A percentile compares a stretch with the other conserved stretches of the same genome.
Evolutionary conservation across 2,113 vertebrate species (phyloP).

Genomic region (Tyrannus savana): DNA sequence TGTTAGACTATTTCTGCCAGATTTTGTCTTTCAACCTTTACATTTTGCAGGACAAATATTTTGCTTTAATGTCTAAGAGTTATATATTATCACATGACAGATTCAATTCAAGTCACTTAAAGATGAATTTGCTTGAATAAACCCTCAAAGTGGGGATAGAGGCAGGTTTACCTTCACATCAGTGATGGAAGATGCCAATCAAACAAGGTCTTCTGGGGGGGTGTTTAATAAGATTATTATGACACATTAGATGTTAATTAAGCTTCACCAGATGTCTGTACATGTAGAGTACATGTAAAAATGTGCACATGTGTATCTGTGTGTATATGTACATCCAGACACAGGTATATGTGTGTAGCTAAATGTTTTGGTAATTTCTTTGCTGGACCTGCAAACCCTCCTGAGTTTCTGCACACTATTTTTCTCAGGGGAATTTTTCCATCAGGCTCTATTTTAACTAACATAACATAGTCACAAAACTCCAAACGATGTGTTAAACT

Average conservation of each 20-base stretch:
- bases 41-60: not conserved
- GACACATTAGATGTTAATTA: not conserved
- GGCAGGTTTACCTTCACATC: not conserved
- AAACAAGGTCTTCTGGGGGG: not conserved
- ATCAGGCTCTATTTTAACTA: not conserved
- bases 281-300: not conserved
- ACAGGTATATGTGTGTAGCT: not conserved
- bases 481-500: not conserved
- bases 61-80: not conserved
- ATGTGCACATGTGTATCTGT: not conserved
- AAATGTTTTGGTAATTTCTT: not conserved
- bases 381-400: not conserved
- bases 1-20: not conserved
- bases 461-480: not conserved
- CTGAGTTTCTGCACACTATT: not conserved
- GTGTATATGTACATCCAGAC: not conserved
- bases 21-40: not conserved
- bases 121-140: not conserved
- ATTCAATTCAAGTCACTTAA: not conserved
- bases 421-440: not conserved
- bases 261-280: not conserved
- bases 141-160: fast-evolving
- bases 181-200: not conserved
- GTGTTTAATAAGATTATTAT: not conserved
- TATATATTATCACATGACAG: not conserved